Evolutionary conservation across 2,888 invertebrate species (phyloP).

Genomic region (Drosophila neutralis): DNA sequence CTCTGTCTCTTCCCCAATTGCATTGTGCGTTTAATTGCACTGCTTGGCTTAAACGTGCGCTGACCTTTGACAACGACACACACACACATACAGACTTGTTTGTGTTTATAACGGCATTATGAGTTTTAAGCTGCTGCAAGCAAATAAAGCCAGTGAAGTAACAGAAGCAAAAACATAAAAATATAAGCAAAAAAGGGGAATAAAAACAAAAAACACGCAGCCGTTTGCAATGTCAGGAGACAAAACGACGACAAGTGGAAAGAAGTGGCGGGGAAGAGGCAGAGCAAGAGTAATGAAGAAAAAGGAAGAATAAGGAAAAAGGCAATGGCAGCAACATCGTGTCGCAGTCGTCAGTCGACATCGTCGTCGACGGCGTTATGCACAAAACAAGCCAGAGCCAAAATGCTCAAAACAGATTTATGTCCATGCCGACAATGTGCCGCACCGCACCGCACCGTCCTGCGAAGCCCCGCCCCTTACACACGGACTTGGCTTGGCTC

Average conservation of each 20-base stretch:
- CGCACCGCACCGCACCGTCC: neutral
- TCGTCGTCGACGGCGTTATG: conserved; percentile 53
- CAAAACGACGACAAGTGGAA: conserved; percentile 68
- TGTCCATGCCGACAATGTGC: conserved; percentile 50
- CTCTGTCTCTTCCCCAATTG: conserved; percentile 41
- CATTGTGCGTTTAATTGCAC: conserved; percentile 77
- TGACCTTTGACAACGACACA: conserved; percentile 72
- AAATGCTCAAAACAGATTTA: conserved; percentile 76
- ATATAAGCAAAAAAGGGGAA: conserved; percentile 29
- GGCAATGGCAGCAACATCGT: conserved; percentile 53
- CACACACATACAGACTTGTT: conserved; percentile 35
- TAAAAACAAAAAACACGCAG: conserved; percentile 38
- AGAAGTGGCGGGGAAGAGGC: conserved; percentile 11
- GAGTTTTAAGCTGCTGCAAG: conserved; percentile 71
- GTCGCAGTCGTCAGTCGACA: conserved; percentile 28
- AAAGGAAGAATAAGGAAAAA: neutral
- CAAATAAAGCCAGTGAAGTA: conserved; percentile 57
- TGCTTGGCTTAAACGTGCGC: conserved; percentile 79
- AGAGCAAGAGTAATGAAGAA: conserved; percentile 7
- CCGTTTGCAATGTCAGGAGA: conserved; percentile 74
- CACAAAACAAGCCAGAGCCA: conserved; percentile 65
- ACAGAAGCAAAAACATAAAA: conserved; percentile 37
- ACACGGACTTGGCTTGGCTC: conserved; percentile 23
- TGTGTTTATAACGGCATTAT: conserved; percentile 75
- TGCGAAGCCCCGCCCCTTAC: neutral